Percentiles rank a stretch among this genome's conserved stretches.
Conservation (phyloP, 2,797 vertebrate species). For the Periophthalmus magnuspinnatus region DNA sequence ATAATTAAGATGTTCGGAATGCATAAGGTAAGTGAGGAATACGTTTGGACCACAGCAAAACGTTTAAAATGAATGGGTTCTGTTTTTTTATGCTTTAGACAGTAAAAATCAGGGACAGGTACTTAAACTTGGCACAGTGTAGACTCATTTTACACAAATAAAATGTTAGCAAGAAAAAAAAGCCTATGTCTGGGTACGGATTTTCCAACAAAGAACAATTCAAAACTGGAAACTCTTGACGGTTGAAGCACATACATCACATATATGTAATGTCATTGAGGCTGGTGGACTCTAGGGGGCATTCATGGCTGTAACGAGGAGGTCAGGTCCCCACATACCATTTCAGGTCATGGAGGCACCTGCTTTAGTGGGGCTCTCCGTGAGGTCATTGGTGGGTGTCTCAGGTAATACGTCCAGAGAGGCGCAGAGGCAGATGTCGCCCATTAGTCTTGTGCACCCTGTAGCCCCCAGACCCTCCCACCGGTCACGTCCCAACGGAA, state of each 20-base stretch:
- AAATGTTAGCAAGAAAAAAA: no score
- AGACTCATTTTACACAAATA: no score
- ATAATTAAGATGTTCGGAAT: no score
- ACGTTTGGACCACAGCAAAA: no score
- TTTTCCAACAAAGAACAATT: not conserved
- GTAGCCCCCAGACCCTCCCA: slow-evolving; percentile 64
- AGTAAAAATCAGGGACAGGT: no score
- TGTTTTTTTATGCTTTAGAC: no score
- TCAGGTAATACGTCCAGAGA: slow-evolving; percentile 73
- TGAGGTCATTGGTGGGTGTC: slow-evolving; percentile 65
- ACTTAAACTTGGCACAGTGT: no score
- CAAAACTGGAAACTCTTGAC: not conserved
- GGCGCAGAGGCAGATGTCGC: slow-evolving; percentile 65
- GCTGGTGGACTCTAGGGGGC: slow-evolving; percentile 73
- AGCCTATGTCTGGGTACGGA: not conserved
- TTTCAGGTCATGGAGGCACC: slow-evolving; percentile 53
- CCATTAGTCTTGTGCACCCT: slow-evolving; percentile 73
- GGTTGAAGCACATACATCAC: not conserved
- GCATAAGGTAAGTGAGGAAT: no score
- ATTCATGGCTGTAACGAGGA: slow-evolving; percentile 74
- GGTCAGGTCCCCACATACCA: slow-evolving; percentile 75
- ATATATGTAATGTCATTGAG: slow-evolving; percentile 47
- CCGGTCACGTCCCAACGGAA: slow-evolving; percentile 50
- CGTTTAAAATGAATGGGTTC: no score
- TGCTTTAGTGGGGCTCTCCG: slow-evolving; percentile 33